Evolutionary conservation across 2,888 invertebrate species (phyloP).

Genomic region (Thumatha senex): DNA sequence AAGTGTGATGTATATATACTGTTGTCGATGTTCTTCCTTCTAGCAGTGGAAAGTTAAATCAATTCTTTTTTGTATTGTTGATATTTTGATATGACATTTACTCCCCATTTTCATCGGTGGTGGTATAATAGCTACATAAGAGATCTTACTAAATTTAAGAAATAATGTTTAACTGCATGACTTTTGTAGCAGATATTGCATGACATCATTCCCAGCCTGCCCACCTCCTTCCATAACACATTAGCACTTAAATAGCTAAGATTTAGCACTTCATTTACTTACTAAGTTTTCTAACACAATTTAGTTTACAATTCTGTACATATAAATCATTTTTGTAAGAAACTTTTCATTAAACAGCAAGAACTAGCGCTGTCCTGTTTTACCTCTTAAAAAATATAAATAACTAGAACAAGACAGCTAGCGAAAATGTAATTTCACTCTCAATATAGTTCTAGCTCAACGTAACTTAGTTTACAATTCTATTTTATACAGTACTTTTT

Average conservation of each 20-base stretch:
- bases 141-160: conserved; percentile 68
- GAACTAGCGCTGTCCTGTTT: too few relatives aligned
- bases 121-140: conserved; percentile 23
- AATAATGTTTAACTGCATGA: conserved; percentile 63
- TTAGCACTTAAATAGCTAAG: conserved; percentile 30
- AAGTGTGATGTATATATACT: too few relatives aligned
- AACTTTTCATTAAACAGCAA: too few relatives aligned
- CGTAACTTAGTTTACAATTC: too few relatives aligned
- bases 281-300: conserved; percentile 8
- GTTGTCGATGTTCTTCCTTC: background rate
- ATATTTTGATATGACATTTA: background rate
- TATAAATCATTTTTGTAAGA: background rate
- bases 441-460: too few relatives aligned
- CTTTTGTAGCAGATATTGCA: conserved; percentile 64
- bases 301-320: background rate
- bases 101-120: conserved; percentile 11
- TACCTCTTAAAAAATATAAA: too few relatives aligned
- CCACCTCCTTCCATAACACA: conserved; percentile 67
- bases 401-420: too few relatives aligned
- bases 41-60: background rate
- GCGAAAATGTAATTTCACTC: too few relatives aligned
- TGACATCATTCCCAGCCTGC: conserved; percentile 66
- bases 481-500: too few relatives aligned
- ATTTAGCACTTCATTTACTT: conserved; percentile 7
- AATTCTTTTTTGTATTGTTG: background rate